Evolutionary conservation across 1,140 invertebrate species (phyloP).

Genomic region (Lutraria rhynchaena): DNA sequence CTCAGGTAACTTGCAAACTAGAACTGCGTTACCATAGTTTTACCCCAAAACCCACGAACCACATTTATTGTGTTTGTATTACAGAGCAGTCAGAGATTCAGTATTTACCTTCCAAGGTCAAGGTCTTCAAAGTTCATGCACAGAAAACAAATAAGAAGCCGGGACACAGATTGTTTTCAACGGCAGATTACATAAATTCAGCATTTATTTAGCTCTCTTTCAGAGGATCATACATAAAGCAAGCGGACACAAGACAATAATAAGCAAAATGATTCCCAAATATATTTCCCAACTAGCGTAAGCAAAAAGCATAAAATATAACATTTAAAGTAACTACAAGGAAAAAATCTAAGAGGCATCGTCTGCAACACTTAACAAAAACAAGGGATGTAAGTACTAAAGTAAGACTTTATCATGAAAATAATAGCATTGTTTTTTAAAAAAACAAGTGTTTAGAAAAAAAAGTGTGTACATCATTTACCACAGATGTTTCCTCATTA

Average conservation of each 20-base stretch:
- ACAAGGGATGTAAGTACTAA: too few relatives aligned
- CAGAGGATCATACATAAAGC: slow-evolving; percentile 47
- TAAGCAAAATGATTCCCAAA: slow-evolving; percentile 57
- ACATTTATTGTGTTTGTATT: slow-evolving; percentile 1
- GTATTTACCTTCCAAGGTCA: not conserved
- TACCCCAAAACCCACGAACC: not conserved
- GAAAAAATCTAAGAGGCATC: slow-evolving; percentile 6
- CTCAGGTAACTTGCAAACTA: not conserved
- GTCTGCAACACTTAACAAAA: not conserved
- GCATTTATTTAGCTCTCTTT: slow-evolving; percentile 60
- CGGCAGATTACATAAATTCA: slow-evolving; percentile 50
- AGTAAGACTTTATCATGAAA: too few relatives aligned
- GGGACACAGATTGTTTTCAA: slow-evolving; percentile 38
- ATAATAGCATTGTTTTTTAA: too few relatives aligned
- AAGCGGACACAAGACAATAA: slow-evolving; percentile 50
- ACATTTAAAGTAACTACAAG: slow-evolving; percentile 37
- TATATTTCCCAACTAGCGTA: slow-evolving; percentile 49
- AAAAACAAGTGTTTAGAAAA: too few relatives aligned
- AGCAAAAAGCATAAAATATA: slow-evolving; percentile 56
- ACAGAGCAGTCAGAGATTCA: slow-evolving; percentile 34
- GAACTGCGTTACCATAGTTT: too few relatives aligned
- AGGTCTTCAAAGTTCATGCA: slow-evolving; percentile 48
- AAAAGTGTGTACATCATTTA: too few relatives aligned
- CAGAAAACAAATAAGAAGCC: slow-evolving; percentile 47
- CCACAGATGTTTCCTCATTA: too few relatives aligned